These are phyloP conservation scores for Karalla daura DNA, from an alignment of 2,797 vertebrate species.

Conservation along the genomic window DNA sequence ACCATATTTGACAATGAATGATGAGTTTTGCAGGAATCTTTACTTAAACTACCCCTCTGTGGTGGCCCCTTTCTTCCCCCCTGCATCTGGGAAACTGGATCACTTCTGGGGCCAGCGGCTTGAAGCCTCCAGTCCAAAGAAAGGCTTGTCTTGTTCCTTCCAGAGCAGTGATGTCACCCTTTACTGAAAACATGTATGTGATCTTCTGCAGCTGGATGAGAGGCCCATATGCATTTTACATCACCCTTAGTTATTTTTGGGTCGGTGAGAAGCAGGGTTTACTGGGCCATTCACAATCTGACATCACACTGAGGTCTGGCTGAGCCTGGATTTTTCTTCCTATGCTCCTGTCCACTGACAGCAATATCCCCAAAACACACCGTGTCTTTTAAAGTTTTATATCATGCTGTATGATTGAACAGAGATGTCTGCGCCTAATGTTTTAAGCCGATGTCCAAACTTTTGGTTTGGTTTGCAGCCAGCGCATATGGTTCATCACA, in stretches of 20 bases:
- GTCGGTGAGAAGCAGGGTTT: conserved; percentile 67
- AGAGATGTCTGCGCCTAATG: conserved; percentile 36
- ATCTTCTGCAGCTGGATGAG: conserved; percentile 74
- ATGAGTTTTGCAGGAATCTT: conserved; percentile 78
- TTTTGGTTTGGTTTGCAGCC: conserved; percentile 43
- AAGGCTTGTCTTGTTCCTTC: conserved; percentile 68
- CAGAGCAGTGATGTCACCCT: conserved; percentile 71
- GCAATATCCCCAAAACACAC: conserved; percentile 38
- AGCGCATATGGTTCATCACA: conserved; percentile 32
- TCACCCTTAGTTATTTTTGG: conserved; percentile 65
- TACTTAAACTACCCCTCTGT: conserved; percentile 68
- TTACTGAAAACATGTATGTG: conserved; percentile 69
- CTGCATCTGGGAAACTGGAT: conserved; percentile 67
- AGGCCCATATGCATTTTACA: conserved; percentile 71
- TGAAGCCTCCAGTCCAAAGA: conserved; percentile 52
- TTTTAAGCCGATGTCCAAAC: conserved; percentile 47
- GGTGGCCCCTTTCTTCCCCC: conserved; percentile 44
- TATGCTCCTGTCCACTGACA: conserved; percentile 47
- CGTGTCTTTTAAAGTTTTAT: conserved; percentile 43
- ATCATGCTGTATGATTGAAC: conserved; percentile 38
- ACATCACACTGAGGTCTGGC: conserved; percentile 65
- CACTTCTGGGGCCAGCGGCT: conserved; percentile 59
- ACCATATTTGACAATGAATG: conserved; percentile 69
- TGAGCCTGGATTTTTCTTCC: conserved; percentile 58
- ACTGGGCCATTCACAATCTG: conserved; percentile 71